Evolutionary conservation across 1,140 invertebrate species (phyloP), one percentile per base, ranked within the genome.

Genomic region (Fopius arisanus): DNA sequence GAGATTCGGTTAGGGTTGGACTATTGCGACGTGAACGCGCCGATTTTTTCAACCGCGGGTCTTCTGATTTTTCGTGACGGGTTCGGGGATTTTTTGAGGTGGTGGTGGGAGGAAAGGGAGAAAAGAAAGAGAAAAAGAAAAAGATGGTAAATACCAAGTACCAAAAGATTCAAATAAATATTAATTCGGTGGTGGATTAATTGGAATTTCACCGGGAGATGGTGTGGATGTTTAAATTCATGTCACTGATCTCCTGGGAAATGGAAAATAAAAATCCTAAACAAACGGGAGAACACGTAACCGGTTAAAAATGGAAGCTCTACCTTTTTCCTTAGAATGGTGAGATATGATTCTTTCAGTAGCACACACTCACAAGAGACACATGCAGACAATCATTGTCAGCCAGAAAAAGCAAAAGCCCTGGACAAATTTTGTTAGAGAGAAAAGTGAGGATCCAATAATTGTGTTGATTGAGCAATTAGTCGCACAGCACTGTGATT

Each of bases 41-140:
- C 43, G 65, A 66, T 21, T 14, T 33, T 14, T 41, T 21, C 62
- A 48, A 68, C 43, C 33, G 23, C 16, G 3, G 23, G 5, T 23
- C 3, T 59, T 28, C 19, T 59, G 1, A 23, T 59, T 26, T 59
- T 59, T 59, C 5, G 6, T 23, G 29, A n/a, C 2, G 5, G 9
- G 5, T 59, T 9, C 21, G 9, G 16, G 54, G 40, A 48, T 72
- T 63, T 41, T 48, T 21, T 23, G 28, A 65, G 70, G 40, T 16
- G 23, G 40, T 48, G 19, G 28, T 1, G 21, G 48, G 62, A 59
- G 28, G 62, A 67, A 67, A 33, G 37, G 51, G 12, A 67, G 51
- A 54, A 51, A 59, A 59, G 54, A 67, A 59, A 67, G 66, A 76
- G 62, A 67, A 73, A 73, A 75, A 37, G 54, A 59, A 72, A 51